Conservation (phyloP, 1,140 invertebrate genomes). For the Pogonus chalceus region DNA sequence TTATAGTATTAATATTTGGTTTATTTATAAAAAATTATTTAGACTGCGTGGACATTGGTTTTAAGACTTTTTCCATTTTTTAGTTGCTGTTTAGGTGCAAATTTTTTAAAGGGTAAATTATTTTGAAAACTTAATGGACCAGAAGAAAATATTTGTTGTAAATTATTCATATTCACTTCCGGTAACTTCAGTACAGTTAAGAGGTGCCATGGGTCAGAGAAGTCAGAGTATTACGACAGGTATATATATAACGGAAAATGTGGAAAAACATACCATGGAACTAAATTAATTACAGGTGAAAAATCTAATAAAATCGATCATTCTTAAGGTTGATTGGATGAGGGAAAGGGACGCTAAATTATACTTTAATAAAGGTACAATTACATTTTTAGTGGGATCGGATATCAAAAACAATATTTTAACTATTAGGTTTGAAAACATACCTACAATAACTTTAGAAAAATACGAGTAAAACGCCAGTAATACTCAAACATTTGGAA, state of each 20-base stretch:
- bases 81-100: too few species aligned
- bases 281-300: neutral
- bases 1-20: too few species aligned
- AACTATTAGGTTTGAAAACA: neutral
- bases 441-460: neutral
- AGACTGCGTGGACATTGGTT: too few species aligned
- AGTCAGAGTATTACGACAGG: constrained; percentile 2
- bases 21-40: too few species aligned
- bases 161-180: too few species aligned
- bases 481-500: neutral
- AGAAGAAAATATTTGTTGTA: too few species aligned
- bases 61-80: too few species aligned
- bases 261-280: neutral
- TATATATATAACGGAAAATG: neutral
- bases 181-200: constrained; percentile 1
- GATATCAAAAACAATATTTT: neutral
- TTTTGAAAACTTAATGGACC: too few species aligned
- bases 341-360: neutral
- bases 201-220: constrained; percentile 8
- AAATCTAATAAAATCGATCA: constrained; percentile 10
- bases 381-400: too few species aligned
- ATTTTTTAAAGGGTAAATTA: too few species aligned
- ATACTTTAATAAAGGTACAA: neutral
- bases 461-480: too few species aligned
- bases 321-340: constrained; percentile 9